phyloP scores from a whole-genome alignment of 2,888 invertebrate genomes.

The Maniola hyperantus region DNA sequence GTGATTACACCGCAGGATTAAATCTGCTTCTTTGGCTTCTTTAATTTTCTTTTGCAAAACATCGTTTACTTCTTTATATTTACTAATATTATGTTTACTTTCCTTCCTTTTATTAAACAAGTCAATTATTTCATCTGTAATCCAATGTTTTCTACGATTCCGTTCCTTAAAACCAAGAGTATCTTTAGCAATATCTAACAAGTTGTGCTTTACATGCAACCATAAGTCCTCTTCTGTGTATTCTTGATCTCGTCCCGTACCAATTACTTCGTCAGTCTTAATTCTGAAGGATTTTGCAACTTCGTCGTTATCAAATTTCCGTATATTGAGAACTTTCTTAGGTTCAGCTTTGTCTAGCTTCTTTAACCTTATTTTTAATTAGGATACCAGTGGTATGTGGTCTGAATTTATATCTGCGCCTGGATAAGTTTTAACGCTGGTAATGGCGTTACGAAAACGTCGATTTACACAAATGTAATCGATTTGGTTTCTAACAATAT shows the following conservation, averaged over 20 bases:
- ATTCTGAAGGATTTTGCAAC: neutral
- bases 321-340: neutral
- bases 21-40: neutral
- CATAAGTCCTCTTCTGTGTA: too few species aligned
- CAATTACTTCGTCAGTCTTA: too few species aligned
- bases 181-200: too few species aligned
- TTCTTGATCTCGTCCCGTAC: too few species aligned
- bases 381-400: neutral
- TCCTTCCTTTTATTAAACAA: too few species aligned
- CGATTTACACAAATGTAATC: neutral
- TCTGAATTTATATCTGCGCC: conserved; percentile 3
- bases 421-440: conserved; percentile 2
- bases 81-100: too few species aligned
- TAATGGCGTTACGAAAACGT: neutral
- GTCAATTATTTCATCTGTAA: too few species aligned
- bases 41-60: neutral
- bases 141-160: too few species aligned
- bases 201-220: too few species aligned
- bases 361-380: neutral
- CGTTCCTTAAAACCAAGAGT: too few species aligned
- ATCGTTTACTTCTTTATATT: neutral
- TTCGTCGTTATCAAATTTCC: neutral
- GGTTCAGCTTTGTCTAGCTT: neutral
- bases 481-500: neutral
- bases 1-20: neutral